Conservation (phyloP, 2,888 invertebrate species). For the Tromatobia lineatoria region DNA sequence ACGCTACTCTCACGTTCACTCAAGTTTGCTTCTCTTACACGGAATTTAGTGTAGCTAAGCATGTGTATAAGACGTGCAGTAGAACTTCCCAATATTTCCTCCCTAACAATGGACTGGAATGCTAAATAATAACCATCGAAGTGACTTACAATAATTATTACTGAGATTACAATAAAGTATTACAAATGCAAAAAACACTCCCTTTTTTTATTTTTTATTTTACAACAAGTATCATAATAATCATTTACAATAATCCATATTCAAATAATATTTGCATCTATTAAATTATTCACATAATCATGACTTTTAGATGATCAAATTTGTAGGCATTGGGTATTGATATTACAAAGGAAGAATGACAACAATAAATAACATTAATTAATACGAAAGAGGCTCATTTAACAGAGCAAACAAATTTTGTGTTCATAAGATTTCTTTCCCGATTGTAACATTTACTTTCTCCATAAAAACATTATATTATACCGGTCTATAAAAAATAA, state of each 20-base stretch:
- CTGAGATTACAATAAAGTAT: not conserved
- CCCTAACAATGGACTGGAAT: not conserved
- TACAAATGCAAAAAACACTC: too few species aligned
- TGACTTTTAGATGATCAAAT: too few species aligned
- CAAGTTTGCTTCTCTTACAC: constrained; percentile 48
- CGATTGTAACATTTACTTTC: not conserved
- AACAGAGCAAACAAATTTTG: too few species aligned
- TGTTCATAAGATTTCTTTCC: not conserved
- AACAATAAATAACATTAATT: too few species aligned
- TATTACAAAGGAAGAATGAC: too few species aligned
- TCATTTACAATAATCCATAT: too few species aligned
- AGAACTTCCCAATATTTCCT: constrained; percentile 31
- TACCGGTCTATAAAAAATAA: not conserved
- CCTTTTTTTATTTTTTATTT: too few species aligned
- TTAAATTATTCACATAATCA: too few species aligned
- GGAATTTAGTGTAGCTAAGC: constrained; percentile 29
- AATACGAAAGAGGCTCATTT: too few species aligned
- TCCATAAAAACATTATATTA: not conserved
- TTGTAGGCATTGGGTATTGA: too few species aligned
- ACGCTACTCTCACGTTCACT: constrained; percentile 48
- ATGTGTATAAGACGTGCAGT: constrained; percentile 28
- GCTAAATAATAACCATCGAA: not conserved
- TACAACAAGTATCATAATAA: too few species aligned
- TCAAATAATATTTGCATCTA: too few species aligned
- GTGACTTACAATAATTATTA: not conserved